phyloP scores from a whole-genome alignment of 2,113 vertebrate genomes.

The Microcebus jonahi region DNA sequence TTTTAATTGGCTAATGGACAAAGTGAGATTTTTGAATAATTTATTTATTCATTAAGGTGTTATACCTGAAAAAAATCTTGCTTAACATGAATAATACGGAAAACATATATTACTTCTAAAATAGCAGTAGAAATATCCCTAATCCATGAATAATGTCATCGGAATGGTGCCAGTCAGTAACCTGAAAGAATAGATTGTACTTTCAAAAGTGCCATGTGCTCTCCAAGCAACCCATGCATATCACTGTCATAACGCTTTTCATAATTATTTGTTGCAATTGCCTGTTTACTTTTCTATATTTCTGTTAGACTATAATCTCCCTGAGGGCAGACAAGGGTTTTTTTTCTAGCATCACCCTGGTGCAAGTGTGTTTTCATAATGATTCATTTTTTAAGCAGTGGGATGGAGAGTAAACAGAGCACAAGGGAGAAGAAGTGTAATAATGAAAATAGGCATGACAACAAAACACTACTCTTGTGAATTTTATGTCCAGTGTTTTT shows the following conservation, averaged over 20 bases:
- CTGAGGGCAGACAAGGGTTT: background rate
- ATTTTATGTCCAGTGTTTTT: background rate
- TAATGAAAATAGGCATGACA: background rate
- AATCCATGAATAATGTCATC: background rate
- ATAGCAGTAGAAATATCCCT: no score
- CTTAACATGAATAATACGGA: background rate
- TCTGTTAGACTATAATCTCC: background rate
- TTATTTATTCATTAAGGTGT: background rate
- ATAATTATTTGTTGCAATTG: background rate
- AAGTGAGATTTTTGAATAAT: background rate
- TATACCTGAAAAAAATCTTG: background rate
- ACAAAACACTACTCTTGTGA: background rate
- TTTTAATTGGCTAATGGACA: background rate
- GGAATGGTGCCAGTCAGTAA: background rate
- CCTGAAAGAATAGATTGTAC: fast-evolving
- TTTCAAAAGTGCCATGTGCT: background rate
- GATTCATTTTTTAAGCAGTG: background rate
- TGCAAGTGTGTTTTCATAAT: background rate
- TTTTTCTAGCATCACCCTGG: background rate
- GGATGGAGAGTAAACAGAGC: background rate
- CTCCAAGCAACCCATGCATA: background rate
- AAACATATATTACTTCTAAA: background rate
- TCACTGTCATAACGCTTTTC: background rate
- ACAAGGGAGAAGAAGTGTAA: background rate
- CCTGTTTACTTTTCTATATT: background rate